These are phyloP conservation scores for Zeuzera pyrina DNA, from an alignment of 2,888 invertebrate species.

Conservation along the genomic window DNA sequence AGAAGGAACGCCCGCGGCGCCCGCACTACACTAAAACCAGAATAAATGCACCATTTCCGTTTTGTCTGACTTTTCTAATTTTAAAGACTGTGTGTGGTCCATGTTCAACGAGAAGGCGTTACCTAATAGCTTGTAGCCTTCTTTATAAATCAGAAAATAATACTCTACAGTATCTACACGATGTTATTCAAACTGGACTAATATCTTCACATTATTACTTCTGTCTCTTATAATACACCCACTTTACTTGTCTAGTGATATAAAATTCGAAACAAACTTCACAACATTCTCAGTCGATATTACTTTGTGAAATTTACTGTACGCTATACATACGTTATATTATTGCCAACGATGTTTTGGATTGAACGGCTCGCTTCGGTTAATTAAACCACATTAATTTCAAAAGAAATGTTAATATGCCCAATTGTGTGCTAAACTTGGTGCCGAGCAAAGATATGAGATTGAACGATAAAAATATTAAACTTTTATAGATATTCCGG, in stretches of 20 bases:
- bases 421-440: slow-evolving; percentile 63
- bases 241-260: too few relatives aligned
- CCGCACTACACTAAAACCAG: slow-evolving; percentile 39
- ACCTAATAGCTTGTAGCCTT: slow-evolving; percentile 38
- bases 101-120: slow-evolving; percentile 40
- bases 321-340: too few relatives aligned
- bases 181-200: too few relatives aligned
- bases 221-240: too few relatives aligned
- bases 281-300: too few relatives aligned
- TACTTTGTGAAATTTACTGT: too few relatives aligned
- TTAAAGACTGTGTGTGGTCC: slow-evolving; percentile 60
- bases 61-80: slow-evolving; percentile 61
- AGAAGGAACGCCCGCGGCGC: slow-evolving; percentile 59
- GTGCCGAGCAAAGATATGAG: slow-evolving; percentile 49
- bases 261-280: too few relatives aligned
- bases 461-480: slow-evolving; percentile 54
- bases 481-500: slow-evolving; percentile 35
- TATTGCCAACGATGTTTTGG: too few relatives aligned
- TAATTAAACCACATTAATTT: slow-evolving; percentile 28
- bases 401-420: slow-evolving; percentile 61
- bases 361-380: too few relatives aligned
- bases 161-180: background rate
- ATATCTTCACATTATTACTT: too few relatives aligned
- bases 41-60: slow-evolving; percentile 64
- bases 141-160: slow-evolving; percentile 36